Conservation (phyloP, 2,888 invertebrate genomes). For the Caenorhabditis becei region DNA sequence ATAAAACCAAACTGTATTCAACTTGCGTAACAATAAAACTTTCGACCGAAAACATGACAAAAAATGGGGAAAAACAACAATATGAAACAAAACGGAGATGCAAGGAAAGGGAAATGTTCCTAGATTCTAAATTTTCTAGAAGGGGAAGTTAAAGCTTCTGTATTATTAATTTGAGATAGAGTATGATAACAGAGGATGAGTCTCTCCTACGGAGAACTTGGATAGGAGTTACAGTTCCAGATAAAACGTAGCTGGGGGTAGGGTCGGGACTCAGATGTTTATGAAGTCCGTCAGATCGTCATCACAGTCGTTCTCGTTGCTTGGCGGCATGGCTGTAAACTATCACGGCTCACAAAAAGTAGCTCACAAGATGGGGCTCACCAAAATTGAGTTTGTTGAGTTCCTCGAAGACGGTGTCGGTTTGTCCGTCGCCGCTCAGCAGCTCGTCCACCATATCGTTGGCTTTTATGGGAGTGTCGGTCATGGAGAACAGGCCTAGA, state of each 20-base stretch:
- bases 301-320: conserved; percentile 14
- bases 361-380: not conserved
- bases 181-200: not conserved
- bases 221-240: not conserved
- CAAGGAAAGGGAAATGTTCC: not conserved
- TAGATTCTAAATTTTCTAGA: no score
- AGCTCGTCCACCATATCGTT: conserved; percentile 24
- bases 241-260: not conserved
- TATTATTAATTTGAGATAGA: not conserved
- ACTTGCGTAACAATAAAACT: conserved; percentile 9
- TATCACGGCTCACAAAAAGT: not conserved
- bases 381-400: conserved; percentile 43
- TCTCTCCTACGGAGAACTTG: not conserved
- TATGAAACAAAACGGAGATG: not conserved
- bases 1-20: conserved; percentile 9
- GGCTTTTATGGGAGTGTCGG: not conserved
- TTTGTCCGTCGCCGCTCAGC: not conserved
- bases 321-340: conserved; percentile 27
- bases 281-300: conserved; percentile 25
- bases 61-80: not conserved
- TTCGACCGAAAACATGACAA: not conserved
- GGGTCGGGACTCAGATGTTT: conserved; percentile 9
- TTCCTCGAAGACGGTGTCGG: conserved; percentile 37
- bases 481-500: not conserved
- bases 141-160: no score